Conservation (phyloP, 2,797 vertebrate genomes). For the Pangasius larnaudii region DNA sequence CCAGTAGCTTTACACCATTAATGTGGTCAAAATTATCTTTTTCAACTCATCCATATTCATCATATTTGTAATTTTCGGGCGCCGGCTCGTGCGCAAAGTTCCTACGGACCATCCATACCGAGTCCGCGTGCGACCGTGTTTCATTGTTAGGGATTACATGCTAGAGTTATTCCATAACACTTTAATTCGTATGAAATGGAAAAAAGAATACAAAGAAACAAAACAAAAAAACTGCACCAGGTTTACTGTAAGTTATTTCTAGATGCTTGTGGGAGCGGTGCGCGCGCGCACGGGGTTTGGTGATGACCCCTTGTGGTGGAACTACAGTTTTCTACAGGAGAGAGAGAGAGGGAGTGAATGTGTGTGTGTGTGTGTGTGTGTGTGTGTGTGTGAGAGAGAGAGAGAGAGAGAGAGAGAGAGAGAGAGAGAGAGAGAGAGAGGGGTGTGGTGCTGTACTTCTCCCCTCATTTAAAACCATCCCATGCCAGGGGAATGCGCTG, state of each 20-base stretch:
- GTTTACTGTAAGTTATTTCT: neutral
- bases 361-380: no score
- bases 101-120: neutral
- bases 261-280: neutral
- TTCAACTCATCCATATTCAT: neutral
- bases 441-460: slow-evolving; percentile 81
- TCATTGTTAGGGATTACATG: neutral
- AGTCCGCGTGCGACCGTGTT: neutral
- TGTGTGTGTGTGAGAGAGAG: no score
- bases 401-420: slow-evolving; percentile 6
- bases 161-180: neutral
- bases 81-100: neutral
- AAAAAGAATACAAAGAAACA: neutral
- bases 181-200: neutral
- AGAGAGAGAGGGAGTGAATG: slow-evolving; percentile 52
- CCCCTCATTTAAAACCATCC: slow-evolving; percentile 79
- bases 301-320: slow-evolving; percentile 82
- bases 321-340: slow-evolving; percentile 37
- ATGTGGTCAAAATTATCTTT: neutral
- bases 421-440: slow-evolving; percentile 57
- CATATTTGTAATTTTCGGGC: neutral
- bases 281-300: slow-evolving; percentile 39
- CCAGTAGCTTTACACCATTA: neutral
- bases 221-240: no score
- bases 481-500: slow-evolving; percentile 71